Evolutionary conservation across 2,797 vertebrate species (phyloP), one percentile per base, ranked within the genome.

Genomic region (Sciaenops ocellatus): DNA sequence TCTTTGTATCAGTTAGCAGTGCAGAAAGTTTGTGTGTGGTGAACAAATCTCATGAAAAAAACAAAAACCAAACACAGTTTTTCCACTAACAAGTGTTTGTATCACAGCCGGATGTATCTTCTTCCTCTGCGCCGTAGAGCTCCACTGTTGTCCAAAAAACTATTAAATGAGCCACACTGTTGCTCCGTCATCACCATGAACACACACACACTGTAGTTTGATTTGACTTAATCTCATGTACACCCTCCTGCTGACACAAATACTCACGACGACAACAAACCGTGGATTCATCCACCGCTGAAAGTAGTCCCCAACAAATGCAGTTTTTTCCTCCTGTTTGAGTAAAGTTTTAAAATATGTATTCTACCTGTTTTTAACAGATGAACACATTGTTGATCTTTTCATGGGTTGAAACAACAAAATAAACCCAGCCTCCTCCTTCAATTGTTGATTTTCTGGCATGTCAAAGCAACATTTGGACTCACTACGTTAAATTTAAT

Each of bases 231-330:
- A 10, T 55, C 44, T 18, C 51, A 64, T 30, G 18, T 16, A 18
- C 22, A 12, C 38, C 1, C 2, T 20, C 24, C 26, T 59, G 50
- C 46, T 65, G 70, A 41, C 1, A 4, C 2, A 48, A 57, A 22
- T 17, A 48, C 51, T 71, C 11, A 24, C 20, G 20, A 26, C 15
- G 34, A 44, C 55, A 63, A 13, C 22, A 20, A 38, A 38, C 30
- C 17, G 46, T 34, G 51, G 47, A 41, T 80, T 56, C 34, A 71
- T 57, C 66, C 62, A 4, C 66, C 18, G 15, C 73, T 75, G 46
- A 75, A 78, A 80, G 61, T 51, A 38, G 34, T 64, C 34, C 67
- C 56, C 6, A 5, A 41, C 17, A 48, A 54, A 67, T 38, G 6
- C 30, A 28, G 6, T 18, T 2, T 4, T 8, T 41, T 41, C 28